phyloP scores from a whole-genome alignment of 2,888 invertebrate genomes.

The Amphipyra tragopoginis region DNA sequence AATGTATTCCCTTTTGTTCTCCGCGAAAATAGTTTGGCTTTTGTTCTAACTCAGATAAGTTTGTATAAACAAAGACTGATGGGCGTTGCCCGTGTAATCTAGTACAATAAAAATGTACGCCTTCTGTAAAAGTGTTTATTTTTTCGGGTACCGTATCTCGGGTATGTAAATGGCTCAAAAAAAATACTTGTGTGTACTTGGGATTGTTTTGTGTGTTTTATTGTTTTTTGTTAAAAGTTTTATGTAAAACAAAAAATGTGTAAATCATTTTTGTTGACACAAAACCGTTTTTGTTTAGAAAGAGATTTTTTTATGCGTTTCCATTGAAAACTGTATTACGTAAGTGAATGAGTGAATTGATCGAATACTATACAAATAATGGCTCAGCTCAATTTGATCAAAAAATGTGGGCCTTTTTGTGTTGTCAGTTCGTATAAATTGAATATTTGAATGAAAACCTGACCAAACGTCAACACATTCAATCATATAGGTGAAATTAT shows the following conservation, averaged over 20 bases:
- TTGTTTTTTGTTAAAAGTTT: conserved; percentile 11
- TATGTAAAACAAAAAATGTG: conserved; percentile 2
- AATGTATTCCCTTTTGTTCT: conserved; percentile 60
- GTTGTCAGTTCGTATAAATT: too few species aligned
- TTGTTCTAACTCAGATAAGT: conserved; percentile 54
- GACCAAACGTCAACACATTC: too few species aligned
- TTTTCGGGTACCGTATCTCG: conserved; percentile 21
- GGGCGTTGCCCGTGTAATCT: conserved; percentile 43
- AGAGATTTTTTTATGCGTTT: too few species aligned
- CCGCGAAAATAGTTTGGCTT: conserved; percentile 56
- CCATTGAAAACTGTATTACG: too few species aligned
- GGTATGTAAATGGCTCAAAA: conserved; percentile 39
- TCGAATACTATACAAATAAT: too few species aligned
- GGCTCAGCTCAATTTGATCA: too few species aligned
- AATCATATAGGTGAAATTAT: too few species aligned
- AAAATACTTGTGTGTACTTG: conserved; percentile 10
- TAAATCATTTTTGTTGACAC: conserved; percentile 17
- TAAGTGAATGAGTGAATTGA: too few species aligned
- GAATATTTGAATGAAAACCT: too few species aligned
- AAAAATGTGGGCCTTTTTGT: too few species aligned
- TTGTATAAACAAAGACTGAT: conserved; percentile 54
- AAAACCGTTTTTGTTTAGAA: neutral
- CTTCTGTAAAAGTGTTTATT: conserved; percentile 29
- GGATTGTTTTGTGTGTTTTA: conserved; percentile 32
- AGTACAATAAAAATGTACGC: conserved; percentile 55